Evolutionary conservation across 2,888 invertebrate species (phyloP).

Genomic region (Polyploca ridens): DNA sequence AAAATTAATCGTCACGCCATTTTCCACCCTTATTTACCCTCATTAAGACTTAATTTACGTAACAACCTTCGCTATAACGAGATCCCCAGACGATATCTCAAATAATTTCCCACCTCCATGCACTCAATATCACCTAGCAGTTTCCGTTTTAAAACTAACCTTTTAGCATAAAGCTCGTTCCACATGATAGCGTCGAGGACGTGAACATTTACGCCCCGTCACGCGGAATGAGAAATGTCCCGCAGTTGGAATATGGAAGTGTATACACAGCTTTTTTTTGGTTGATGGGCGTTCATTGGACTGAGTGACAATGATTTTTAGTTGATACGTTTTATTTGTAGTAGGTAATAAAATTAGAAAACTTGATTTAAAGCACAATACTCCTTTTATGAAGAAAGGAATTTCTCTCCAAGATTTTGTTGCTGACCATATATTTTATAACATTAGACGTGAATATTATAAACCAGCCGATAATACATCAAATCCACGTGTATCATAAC

Average conservation of each 20-base stretch:
- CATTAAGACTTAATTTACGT: not conserved
- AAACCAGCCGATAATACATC: no score
- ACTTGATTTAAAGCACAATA: no score
- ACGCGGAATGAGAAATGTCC: slow-evolving; percentile 25
- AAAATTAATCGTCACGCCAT: no score
- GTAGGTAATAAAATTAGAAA: not conserved
- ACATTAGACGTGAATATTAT: no score
- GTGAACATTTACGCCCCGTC: slow-evolving; percentile 17
- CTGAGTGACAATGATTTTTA: slow-evolving; percentile 11
- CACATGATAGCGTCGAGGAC: slow-evolving; percentile 9
- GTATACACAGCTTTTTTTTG: slow-evolving; percentile 19
- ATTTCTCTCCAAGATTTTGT: no score
- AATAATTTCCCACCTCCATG: slow-evolving; percentile 15
- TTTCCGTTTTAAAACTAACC: slow-evolving; percentile 9
- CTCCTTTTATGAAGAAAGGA: no score
- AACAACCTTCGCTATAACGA: not conserved
- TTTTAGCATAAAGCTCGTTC: slow-evolving; percentile 1
- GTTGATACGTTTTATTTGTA: not conserved
- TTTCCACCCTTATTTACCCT: no score
- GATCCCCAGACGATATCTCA: slow-evolving; percentile 12
- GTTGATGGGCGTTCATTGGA: slow-evolving; percentile 20
- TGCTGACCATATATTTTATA: no score
- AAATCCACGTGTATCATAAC: no score
- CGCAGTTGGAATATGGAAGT: slow-evolving; percentile 17
- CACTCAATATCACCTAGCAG: not conserved